Conservation (phyloP, 1,140 invertebrate species). For the Bombus turneri region DNA sequence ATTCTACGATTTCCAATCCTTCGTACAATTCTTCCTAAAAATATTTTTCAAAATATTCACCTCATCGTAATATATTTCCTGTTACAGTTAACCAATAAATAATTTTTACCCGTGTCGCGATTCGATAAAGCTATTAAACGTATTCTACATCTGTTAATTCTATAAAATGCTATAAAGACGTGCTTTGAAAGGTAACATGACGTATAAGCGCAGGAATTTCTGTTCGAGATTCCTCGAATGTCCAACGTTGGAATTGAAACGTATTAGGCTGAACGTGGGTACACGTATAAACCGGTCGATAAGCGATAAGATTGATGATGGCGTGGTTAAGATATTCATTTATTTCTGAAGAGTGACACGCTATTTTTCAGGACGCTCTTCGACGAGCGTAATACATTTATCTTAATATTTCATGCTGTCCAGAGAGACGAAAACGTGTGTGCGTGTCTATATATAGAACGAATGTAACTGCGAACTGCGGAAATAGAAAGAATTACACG, state of each 20-base stretch:
- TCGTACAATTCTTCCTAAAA: no score
- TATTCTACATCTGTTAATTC: background rate
- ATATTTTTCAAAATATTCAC: no score
- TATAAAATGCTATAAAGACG: background rate
- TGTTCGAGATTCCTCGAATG: background rate
- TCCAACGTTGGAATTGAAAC: no score
- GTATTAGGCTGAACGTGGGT: background rate
- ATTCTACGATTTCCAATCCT: no score
- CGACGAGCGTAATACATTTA: constrained; percentile 53
- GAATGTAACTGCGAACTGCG: constrained; percentile 19
- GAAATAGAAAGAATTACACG: background rate
- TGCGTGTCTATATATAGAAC: background rate
- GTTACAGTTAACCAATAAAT: no score
- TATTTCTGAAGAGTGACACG: constrained; percentile 52
- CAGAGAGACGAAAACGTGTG: background rate
- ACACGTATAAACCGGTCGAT: constrained; percentile 51
- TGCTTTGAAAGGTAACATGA: background rate
- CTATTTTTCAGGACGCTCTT: constrained; percentile 47
- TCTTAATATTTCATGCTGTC: constrained; percentile 54
- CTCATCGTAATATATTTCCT: no score
- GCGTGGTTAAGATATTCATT: constrained; percentile 47
- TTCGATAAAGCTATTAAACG: no score
- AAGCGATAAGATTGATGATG: constrained; percentile 55
- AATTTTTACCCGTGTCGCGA: no score
- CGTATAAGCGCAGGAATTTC: background rate